Evolutionary conservation across 2,113 vertebrate species (phyloP).

Genomic region (Siniperca chuatsi): DNA sequence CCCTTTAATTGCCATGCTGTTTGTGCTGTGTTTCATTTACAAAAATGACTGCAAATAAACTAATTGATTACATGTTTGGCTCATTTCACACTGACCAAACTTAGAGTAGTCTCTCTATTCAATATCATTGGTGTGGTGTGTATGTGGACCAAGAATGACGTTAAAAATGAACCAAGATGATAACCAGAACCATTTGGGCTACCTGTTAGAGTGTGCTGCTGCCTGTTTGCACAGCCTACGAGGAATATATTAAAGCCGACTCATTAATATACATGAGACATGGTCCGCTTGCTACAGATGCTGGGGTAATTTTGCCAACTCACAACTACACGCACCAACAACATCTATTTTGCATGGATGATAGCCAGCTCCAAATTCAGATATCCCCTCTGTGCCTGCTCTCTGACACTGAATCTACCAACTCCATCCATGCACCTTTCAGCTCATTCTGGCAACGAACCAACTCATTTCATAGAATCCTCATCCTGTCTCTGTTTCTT

Average conservation of each 20-base stretch:
- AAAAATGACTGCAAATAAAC: conserved; percentile 44
- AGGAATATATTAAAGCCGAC: conserved; percentile 77
- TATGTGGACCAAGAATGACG: conserved; percentile 36
- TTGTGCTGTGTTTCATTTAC: conserved; percentile 46
- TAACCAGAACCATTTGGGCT: conserved; percentile 54
- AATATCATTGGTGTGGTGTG: background rate
- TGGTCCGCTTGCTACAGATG: conserved; percentile 81
- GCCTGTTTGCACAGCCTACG: conserved; percentile 72
- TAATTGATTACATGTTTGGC: conserved; percentile 44
- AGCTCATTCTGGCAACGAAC: conserved; percentile 41
- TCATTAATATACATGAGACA: conserved; percentile 84
- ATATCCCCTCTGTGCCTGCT: conserved; percentile 66
- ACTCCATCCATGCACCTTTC: conserved; percentile 65
- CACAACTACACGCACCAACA: conserved; percentile 77
- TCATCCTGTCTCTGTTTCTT: conserved; percentile 32
- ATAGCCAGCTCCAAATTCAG: conserved; percentile 71
- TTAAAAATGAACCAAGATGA: conserved; percentile 48
- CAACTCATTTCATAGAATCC: conserved; percentile 43
- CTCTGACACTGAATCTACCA: conserved; percentile 53
- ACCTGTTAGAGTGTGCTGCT: conserved; percentile 74
- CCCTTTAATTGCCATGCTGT: conserved; percentile 43
- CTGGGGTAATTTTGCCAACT: conserved; percentile 76
- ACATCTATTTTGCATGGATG: conserved; percentile 78
- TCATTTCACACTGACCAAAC: conserved; percentile 17
- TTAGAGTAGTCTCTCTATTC: conserved; percentile 1